Base-by-base conservation (phyloP, 2,113 vertebrate species). In the Dasyornis broadbenti region DNA sequence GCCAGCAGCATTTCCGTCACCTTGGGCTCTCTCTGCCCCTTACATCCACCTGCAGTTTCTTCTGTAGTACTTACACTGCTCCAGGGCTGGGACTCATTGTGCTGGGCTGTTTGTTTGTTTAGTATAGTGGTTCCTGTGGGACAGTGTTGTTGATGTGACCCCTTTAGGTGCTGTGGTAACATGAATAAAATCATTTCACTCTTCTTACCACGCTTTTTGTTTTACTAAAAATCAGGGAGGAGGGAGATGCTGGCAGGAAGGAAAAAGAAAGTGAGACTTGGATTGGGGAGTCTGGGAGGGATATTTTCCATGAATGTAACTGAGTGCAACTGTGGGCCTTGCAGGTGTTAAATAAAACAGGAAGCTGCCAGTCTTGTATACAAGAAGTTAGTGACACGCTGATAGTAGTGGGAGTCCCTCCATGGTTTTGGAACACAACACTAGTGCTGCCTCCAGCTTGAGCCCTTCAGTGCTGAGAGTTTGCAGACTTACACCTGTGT, bases 31-130 rank as follows among this genome's bases (percentile, higher is more conserved):
- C 87, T 95, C 73, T 85, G 40, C 86, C 61, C 4, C 18, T 92
- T 61, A 57, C 50, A 69, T 77, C 90, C 91, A 95, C 93, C 87
- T 93, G 90, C 87, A 83, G 59, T 42, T 87, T 26, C 39, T 59
- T 76, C 69, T 75, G 1, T 66, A 63, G 66, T 11, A 44, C 49
- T 90, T 35, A 18, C 15, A 13, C 24, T 17, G 66, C 50, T 63
- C 77, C 71, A 66, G 68, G 39, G 47, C 75, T 77, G 63, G 66
- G 44, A 35, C 27, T 76, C 31, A 68, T 33, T 82, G 56, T 91
- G 61, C n/a, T 6, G 49, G 44, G 45, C 9, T 59, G 63, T 49
- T 83, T 70, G 35, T 5, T 84, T 79, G 53, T 7, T 82, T 69
- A 40, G 39, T 66, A 2, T 3, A 47, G 61, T 2, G 30, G 27